Percentiles rank a stretch among this genome's conserved stretches.
Evolutionary conservation across 2,113 vertebrate genomes (phyloP).

Genomic region (Petaurus breviceps): DNA sequence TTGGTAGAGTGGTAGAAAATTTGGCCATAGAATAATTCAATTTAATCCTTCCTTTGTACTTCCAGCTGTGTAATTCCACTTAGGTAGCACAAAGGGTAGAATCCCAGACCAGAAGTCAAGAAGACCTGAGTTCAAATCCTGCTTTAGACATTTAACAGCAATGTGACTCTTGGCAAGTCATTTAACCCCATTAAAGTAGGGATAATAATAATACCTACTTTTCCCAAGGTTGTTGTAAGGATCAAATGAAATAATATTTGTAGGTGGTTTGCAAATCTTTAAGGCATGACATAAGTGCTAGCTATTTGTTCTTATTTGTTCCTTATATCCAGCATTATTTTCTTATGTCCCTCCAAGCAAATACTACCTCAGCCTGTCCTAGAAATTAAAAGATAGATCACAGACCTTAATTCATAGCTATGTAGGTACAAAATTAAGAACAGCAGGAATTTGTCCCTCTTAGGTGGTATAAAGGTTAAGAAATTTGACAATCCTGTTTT

Average conservation of each 20-base stretch:
- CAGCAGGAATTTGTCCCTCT: slow-evolving; percentile 23
- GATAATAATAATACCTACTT: neutral
- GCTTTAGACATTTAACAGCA: neutral
- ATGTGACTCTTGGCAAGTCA: neutral
- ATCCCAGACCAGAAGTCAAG: neutral
- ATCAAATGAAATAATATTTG: neutral
- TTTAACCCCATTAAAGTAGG: neutral
- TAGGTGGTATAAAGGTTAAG: neutral
- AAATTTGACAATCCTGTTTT: neutral
- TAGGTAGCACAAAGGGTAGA: neutral
- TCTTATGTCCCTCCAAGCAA: slow-evolving; percentile 5
- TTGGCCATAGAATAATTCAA: slow-evolving; percentile 35
- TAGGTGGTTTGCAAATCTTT: neutral
- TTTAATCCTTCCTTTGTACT: slow-evolving; percentile 1
- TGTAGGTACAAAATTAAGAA: neutral
- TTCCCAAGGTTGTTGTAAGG: neutral
- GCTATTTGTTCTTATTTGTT: neutral
- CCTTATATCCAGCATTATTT: neutral
- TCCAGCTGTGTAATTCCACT: slow-evolving; percentile 29
- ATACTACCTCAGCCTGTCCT: slow-evolving; percentile 22
- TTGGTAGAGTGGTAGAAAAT: neutral
- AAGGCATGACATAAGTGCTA: neutral
- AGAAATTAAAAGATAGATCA: slow-evolving; percentile 15
- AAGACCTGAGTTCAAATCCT: neutral
- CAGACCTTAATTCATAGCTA: slow-evolving; percentile 5